These are phyloP conservation scores for Notothenia coriiceps DNA, from an alignment of 2,113 vertebrate genomes.

Conservation along the genomic window DNA sequence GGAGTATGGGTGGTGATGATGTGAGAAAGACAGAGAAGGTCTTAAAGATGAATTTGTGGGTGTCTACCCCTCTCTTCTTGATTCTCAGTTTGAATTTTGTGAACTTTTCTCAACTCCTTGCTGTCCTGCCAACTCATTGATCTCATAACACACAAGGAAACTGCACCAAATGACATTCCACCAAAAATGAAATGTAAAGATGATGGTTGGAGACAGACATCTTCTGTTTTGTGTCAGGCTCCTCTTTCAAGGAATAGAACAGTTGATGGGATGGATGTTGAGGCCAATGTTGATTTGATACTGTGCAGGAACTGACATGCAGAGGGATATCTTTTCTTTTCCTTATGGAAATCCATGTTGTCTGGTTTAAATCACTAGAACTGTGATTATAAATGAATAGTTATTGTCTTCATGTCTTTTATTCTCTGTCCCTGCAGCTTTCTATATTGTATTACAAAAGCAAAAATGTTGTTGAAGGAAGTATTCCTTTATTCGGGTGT, in stretches of 20 bases:
- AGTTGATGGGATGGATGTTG: conserved; percentile 32
- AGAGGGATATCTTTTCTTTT: conserved; percentile 15
- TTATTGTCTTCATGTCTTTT: conserved; percentile 13
- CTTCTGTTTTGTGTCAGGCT: conserved; percentile 62
- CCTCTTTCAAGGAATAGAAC: conserved; percentile 53
- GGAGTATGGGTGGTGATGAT: neutral
- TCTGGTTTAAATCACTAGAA: conserved; percentile 60
- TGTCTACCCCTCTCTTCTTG: neutral
- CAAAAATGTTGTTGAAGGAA: conserved; percentile 64
- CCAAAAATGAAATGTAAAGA: conserved; percentile 19
- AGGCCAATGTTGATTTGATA: conserved; percentile 48
- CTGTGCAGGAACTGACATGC: conserved; percentile 54
- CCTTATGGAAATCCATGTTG: conserved; percentile 28
- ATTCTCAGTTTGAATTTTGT: conserved; percentile 3
- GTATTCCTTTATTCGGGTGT: conserved; percentile 72
- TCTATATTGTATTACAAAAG: conserved; percentile 41
- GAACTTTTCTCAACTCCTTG: conserved; percentile 7
- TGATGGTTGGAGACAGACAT: conserved; percentile 39
- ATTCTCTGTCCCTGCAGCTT: conserved; percentile 13
- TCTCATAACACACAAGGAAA: conserved; percentile 26
- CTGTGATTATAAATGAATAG: conserved; percentile 18
- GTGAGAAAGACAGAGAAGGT: neutral
- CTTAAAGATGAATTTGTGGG: neutral
- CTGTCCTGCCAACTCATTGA: conserved; percentile 45
- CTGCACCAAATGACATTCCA: conserved; percentile 26